Conservation (phyloP, 1,140 invertebrate species). For the Cataglyphis hispanica region DNA sequence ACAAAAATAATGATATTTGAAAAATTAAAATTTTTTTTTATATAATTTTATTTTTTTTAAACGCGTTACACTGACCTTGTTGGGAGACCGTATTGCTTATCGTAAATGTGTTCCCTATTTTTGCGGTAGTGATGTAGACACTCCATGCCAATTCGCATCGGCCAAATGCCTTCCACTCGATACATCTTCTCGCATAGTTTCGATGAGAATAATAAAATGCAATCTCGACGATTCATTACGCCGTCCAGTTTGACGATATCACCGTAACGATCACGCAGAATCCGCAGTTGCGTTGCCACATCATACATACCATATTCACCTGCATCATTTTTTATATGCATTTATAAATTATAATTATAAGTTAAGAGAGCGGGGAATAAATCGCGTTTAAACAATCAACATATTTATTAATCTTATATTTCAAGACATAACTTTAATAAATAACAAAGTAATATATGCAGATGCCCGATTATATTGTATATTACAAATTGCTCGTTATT, state of each 20-base stretch:
- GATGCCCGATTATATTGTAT: background rate
- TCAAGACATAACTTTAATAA: too few relatives aligned
- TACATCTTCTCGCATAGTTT: constrained; percentile 82
- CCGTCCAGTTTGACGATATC: constrained; percentile 77
- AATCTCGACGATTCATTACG: constrained; percentile 68
- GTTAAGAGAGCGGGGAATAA: background rate
- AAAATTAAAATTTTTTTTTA: too few relatives aligned
- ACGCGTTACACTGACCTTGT: constrained; percentile 68
- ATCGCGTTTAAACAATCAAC: background rate
- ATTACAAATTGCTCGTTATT: background rate
- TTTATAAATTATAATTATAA: background rate
- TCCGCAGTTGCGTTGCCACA: constrained; percentile 57
- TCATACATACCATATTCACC: constrained; percentile 73
- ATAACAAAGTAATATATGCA: background rate
- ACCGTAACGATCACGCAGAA: constrained; percentile 73
- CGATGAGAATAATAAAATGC: constrained; percentile 76
- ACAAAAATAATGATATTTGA: too few relatives aligned
- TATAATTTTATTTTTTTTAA: background rate
- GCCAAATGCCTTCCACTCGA: constrained; percentile 81
- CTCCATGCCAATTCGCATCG: constrained; percentile 77
- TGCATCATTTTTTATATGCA: constrained; percentile 25
- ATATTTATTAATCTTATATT: background rate
- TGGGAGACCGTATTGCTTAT: constrained; percentile 74
- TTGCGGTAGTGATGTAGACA: constrained; percentile 78
- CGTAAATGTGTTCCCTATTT: constrained; percentile 74